Base-by-base conservation (phyloP, 2,888 invertebrate genomes). In the Schizaphis graminum region DNA sequence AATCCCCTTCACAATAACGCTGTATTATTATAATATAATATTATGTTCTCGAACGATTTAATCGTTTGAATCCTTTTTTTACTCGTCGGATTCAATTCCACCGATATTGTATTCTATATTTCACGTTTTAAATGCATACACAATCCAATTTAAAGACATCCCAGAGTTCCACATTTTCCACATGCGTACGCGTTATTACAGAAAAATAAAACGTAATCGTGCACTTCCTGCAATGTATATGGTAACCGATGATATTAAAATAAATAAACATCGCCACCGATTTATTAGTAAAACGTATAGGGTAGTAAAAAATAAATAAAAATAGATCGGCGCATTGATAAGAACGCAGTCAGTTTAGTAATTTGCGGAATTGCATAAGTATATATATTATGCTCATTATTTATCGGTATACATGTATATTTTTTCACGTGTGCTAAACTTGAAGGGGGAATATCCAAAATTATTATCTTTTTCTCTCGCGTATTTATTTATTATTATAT, bases 381-480 rank as follows among this genome's bases (percentile, higher is more conserved):
- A 92, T 87, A 92, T 87, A 77, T 28, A 85, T 89, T 90, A 56
- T 35, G 94, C 87, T 94, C 94, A 91, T 94, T 91, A 91, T 94
- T 94, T 91, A 91, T 91, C 91, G 94, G 86, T 53, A 24, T 89
- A 47, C n/a, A 86, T 86, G 28, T 44, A 86, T 88, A n/a, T 89
- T 44, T 28, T 41, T 91, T 86, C 35, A 26, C 90, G n/a, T 35
- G 89, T 21, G 49, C 47, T 28, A 89, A 56, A 91, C 41, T 67
- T 85, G 86, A 91, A 91, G 91, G 94, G 86, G 41, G 61, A 89
- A 90, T 87, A 87, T 93, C 49, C 94, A 61, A 91, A 91, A 94
- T 91, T 47, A 94, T 91, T 94, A 53, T 93, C 92, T 93, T 56
- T 89, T 88, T 61, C 35, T 56, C 93, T 61, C 28, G n/a, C 10